Evolutionary conservation across 2,113 vertebrate genomes (phyloP).

Genomic region (Catharus minimus): DNA sequence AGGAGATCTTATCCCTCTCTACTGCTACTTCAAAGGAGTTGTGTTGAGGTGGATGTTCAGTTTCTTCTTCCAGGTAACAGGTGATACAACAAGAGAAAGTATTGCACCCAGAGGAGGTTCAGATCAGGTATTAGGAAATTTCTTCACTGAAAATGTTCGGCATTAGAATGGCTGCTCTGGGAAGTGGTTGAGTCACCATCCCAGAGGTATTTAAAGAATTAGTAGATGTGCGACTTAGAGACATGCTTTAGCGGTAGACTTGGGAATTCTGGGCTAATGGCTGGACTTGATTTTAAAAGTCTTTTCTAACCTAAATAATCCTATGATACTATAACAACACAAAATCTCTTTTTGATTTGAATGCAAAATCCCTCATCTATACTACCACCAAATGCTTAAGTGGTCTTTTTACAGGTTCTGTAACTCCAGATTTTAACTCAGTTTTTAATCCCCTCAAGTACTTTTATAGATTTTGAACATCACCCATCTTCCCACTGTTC

Average conservation of each 20-base stretch:
- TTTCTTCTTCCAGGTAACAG: not conserved
- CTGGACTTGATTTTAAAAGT: not conserved
- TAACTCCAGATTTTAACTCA: not conserved
- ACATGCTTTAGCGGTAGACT: not conserved
- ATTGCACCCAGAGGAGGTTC: not conserved
- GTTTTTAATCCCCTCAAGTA: not conserved
- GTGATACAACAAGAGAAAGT: not conserved
- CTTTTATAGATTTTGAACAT: not conserved
- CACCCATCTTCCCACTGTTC: not conserved
- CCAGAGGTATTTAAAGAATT: not conserved
- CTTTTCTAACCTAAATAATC: not conserved
- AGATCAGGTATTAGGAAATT: not conserved
- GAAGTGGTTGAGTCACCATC: no score
- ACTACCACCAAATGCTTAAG: not conserved
- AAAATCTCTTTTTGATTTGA: not conserved
- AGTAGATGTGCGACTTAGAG: not conserved
- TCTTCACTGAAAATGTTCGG: not conserved
- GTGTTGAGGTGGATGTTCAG: not conserved
- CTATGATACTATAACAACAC: not conserved
- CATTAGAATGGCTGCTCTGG: not conserved
- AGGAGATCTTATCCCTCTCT: rapidly evolving
- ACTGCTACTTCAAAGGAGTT: not conserved
- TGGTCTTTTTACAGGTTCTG: not conserved
- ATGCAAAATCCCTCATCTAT: not conserved
- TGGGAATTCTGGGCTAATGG: not conserved